Base-by-base conservation (phyloP, 2,888 invertebrate genomes). In the Adelognathus sp. region DNA sequence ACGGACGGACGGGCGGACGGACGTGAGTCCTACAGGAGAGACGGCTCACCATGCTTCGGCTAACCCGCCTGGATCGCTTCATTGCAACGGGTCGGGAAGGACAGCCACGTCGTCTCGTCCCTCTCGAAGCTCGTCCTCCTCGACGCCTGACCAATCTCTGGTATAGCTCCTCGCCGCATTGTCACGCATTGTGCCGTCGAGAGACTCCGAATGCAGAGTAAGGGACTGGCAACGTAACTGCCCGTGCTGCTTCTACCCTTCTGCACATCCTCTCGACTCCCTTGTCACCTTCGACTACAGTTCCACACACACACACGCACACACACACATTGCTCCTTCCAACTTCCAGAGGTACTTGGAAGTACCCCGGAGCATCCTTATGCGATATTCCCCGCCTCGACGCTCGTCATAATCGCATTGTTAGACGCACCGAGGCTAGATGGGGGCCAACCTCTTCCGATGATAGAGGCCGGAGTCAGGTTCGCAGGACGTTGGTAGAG, bases 331-430 rank as follows among this genome's bases (percentile, higher is more conserved):
- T 54, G 78, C 61, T 81, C 82, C 83, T 79, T 81, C 80, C 71
- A 81, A 81, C 76, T 80, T 80, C 69, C 41, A 67, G 39, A 80
- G 74, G 50, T 69, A 73, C 67, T 74, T 63, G 39, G 44, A 33
- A n/a, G n/a, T n/a, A n/a, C 27, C 36, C 61, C 3, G 31, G n/a
- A n/a, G 46, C 69, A 66, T 72, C 64, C 18, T 67, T 44, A 9
- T 31, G 29, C 24, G 64, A 61, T 77, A 79, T 81, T 76, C 41
- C 73, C 36, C n/a, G n/a, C n/a, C 41, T 63, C 71, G 63, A 75
- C 79, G 61, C 54, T 77, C 74, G 41, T 72, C 69, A 66, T 76
- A 81, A 81, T 81, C 71, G 67, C 61, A 76, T 81, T 81, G 76
- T 73, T 66, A 60, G 61, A 67, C 56, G 61, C 63, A 39, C 18